Evolutionary conservation across 2,113 vertebrate genomes (phyloP).

Genomic region (Elephas maximus): DNA sequence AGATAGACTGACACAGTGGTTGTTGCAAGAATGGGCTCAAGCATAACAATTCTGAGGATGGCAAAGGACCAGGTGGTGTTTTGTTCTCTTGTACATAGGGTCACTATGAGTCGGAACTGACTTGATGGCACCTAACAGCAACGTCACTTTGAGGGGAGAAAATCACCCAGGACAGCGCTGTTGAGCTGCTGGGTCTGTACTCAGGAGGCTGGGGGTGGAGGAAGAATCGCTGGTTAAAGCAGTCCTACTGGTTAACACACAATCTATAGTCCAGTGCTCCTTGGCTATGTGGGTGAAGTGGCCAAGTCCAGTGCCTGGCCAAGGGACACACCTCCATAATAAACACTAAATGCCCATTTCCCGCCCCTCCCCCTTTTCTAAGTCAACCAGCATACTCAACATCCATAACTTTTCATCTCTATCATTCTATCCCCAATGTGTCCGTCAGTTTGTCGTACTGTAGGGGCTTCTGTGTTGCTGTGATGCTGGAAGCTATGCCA

Average conservation of each 20-base stretch:
- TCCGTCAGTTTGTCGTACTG: no score
- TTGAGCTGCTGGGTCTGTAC: not conserved
- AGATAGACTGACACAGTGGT: no score
- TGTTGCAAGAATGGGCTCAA: no score
- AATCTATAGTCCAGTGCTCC: not conserved
- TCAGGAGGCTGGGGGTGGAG: not conserved
- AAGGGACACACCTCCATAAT: not conserved
- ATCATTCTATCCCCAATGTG: not conserved
- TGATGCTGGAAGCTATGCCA: no score
- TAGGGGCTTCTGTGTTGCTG: no score
- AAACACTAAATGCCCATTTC: not conserved
- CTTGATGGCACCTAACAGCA: no score
- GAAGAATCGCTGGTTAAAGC: not conserved
- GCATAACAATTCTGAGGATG: no score
- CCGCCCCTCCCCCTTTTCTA: fast-evolving
- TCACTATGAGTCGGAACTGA: no score
- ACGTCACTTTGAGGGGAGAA: not conserved
- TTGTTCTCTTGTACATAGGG: no score
- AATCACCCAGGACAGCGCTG: no score
- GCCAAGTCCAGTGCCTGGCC: fast-evolving
- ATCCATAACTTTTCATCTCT: not conserved
- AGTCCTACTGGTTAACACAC: not conserved
- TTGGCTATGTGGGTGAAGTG: not conserved
- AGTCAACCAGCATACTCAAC: not conserved
- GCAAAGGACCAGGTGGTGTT: no score